These are phyloP conservation scores for Xyrichtys novacula DNA, from an alignment of 2,797 vertebrate species.

Conservation along the genomic window DNA sequence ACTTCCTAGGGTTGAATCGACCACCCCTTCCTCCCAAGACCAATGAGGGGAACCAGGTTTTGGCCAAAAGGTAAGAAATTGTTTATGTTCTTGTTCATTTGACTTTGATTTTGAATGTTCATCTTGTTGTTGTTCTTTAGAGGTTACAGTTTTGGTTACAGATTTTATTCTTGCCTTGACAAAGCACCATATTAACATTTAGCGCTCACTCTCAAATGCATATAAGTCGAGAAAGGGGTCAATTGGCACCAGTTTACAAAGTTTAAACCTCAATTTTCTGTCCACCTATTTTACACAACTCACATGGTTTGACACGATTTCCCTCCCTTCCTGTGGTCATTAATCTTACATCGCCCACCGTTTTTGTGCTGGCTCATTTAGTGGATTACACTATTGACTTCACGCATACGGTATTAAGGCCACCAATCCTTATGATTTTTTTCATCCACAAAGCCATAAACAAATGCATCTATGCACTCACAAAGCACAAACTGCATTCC, in stretches of 20 bases:
- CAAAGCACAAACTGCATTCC: slow-evolving; percentile 21
- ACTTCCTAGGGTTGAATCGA: slow-evolving; percentile 21
- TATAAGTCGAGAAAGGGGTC: not conserved
- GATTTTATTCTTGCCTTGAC: too few species aligned
- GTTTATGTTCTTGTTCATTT: not conserved
- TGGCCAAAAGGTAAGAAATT: slow-evolving; percentile 73
- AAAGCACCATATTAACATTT: too few species aligned
- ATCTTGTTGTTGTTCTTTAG: not conserved
- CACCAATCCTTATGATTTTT: slow-evolving; percentile 23
- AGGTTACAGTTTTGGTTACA: too few species aligned
- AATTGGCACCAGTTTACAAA: not conserved
- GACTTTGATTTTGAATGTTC: not conserved
- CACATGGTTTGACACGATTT: slow-evolving; percentile 2
- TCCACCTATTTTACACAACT: not conserved
- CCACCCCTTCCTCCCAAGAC: slow-evolving; percentile 24
- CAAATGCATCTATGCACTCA: slow-evolving; percentile 22
- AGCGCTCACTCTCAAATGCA: too few species aligned
- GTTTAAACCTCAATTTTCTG: not conserved
- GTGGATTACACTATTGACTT: slow-evolving; percentile 17
- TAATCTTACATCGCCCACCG: not conserved
- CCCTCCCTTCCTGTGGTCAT: not conserved
- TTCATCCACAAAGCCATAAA: slow-evolving; percentile 17
- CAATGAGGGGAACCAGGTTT: slow-evolving; percentile 49
- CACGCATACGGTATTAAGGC: not conserved
- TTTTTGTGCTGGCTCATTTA: not conserved